These are phyloP conservation scores for Dinomys branickii DNA, from an alignment of 2,113 vertebrate genomes.

Conservation along the genomic window DNA sequence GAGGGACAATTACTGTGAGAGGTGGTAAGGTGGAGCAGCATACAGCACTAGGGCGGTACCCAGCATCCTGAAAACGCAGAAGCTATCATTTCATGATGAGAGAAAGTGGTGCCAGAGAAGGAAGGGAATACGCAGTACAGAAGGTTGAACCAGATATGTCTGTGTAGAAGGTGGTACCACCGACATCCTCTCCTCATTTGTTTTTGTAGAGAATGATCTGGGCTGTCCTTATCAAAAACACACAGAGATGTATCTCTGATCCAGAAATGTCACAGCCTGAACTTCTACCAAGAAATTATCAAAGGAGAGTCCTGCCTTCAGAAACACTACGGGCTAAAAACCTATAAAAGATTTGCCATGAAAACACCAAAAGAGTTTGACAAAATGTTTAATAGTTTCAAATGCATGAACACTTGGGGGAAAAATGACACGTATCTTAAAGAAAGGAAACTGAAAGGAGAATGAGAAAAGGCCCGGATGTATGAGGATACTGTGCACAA, in stretches of 20 bases:
- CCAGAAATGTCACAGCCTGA: not conserved
- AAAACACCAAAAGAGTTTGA: not conserved
- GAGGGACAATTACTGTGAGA: not conserved
- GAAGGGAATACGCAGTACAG: no score
- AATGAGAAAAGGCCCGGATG: not conserved
- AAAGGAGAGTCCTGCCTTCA: not conserved
- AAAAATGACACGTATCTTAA: not conserved
- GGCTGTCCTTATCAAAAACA: not conserved
- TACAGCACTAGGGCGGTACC: not conserved
- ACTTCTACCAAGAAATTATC: not conserved
- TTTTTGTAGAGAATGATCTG: not conserved
- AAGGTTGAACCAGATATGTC: not conserved
- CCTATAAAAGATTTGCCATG: not conserved
- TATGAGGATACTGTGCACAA: not conserved
- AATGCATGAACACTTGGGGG: not conserved
- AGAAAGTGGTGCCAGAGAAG: not conserved
- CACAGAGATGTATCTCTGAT: not conserved
- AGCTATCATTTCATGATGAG: no score
- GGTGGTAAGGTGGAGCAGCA: not conserved
- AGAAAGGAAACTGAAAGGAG: not conserved
- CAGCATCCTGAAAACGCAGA: not conserved
- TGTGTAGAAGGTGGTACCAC: not conserved
- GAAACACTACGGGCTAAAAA: not conserved
- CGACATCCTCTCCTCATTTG: not conserved
- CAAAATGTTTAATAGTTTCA: not conserved